A percentile compares a stretch with the other conserved stretches of the same genome.
Conservation (phyloP, 2,888 invertebrate species). For the Acleris literana region DNA sequence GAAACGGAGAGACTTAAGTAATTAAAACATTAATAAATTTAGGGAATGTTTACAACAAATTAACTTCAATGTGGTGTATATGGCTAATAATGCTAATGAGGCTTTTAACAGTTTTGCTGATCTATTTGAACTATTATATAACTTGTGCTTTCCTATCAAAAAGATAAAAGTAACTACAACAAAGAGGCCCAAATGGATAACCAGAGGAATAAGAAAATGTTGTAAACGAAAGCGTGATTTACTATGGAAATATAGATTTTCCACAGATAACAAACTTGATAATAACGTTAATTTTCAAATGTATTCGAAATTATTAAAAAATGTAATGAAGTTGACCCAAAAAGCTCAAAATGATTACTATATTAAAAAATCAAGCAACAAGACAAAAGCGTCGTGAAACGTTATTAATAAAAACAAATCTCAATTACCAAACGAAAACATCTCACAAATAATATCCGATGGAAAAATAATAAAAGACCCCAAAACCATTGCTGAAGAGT, state of each 20-base stretch:
- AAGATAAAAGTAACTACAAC: constrained; percentile 14
- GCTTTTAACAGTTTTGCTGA: constrained; percentile 22
- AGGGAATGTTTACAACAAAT: constrained; percentile 26
- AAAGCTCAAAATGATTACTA: no score
- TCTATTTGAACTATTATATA: constrained; percentile 14
- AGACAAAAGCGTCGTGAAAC: no score
- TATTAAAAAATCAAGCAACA: no score
- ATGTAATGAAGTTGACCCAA: no score
- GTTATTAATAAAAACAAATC: no score
- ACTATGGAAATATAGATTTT: constrained; percentile 21
- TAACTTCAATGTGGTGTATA: constrained; percentile 37
- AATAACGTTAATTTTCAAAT: background rate
- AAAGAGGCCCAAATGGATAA: constrained; percentile 25
- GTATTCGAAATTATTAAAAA: no score
- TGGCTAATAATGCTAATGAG: constrained; percentile 25
- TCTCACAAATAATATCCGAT: no score
- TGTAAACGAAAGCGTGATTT: constrained; percentile 10
- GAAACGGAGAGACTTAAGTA: no score
- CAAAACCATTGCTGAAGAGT: no score
- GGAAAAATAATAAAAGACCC: no score
- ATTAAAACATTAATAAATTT: no score
- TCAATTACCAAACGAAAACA: no score
- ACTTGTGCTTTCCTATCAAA: constrained; percentile 16
- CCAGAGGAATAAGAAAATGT: constrained; percentile 16
- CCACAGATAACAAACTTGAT: background rate